phyloP scores from a whole-genome alignment of 2,888 invertebrate species.

The Agrotis clavis region DNA sequence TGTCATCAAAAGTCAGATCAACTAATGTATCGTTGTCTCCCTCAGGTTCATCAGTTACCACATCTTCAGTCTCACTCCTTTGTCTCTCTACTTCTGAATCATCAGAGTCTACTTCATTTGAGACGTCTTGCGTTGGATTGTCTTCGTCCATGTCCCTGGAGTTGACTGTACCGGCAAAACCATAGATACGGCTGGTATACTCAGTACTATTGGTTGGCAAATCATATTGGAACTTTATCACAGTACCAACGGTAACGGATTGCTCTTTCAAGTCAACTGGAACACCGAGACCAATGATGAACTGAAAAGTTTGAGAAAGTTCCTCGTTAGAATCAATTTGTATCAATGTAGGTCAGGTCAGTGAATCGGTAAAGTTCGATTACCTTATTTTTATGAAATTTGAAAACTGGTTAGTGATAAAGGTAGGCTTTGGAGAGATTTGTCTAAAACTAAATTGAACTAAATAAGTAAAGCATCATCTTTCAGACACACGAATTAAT shows the following conservation, averaged over 20 bases:
- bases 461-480: no score
- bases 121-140: constrained; percentile 61
- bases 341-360: constrained; percentile 40
- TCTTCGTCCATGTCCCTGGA: constrained; percentile 84
- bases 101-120: constrained; percentile 66
- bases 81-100: constrained; percentile 62
- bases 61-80: constrained; percentile 61
- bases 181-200: constrained; percentile 90
- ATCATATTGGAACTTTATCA: constrained; percentile 93
- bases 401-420: not conserved
- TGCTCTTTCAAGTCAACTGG: constrained; percentile 92
- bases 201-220: constrained; percentile 92
- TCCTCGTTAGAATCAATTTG: constrained; percentile 42
- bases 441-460: not conserved
- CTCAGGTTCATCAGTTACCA: constrained; percentile 61
- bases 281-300: constrained; percentile 93
- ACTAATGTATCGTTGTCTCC: constrained; percentile 82
- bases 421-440: not conserved
- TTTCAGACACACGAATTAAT: no score
- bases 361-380: not conserved
- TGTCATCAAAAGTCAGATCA: constrained; percentile 84
- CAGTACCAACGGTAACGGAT: constrained; percentile 92
- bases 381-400: not conserved
- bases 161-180: constrained; percentile 81
- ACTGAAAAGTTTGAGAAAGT: constrained; percentile 83